Evolutionary conservation across 1,140 invertebrate genomes (phyloP), one percentile per base, ranked within the genome.

Genomic region (Hyposmocoma kahamanoa): DNA sequence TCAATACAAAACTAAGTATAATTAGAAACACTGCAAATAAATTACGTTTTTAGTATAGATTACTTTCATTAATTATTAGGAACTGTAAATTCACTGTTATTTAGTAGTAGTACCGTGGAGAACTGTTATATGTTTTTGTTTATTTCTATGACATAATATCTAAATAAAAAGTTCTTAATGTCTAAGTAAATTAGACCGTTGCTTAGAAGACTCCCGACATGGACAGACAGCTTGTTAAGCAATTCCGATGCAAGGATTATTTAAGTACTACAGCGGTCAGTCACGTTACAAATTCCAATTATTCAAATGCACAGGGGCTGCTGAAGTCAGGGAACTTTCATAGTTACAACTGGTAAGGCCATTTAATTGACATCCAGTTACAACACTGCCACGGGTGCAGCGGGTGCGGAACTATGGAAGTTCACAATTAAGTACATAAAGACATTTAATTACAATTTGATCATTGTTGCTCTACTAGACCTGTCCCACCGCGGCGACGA

Each of bases 361-460:
- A 56, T 58, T 59, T 81, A 84, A 84, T 83, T 84, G 77, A 84
- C 78, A 71, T 62, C 64, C 72, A 67, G 58, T 74, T 57, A 47
- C 51, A 61, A 55, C 51, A 57, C 52, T 49, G 64, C 66, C 54
- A 57, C 52, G 51, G 38, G 54, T 56, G 49, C 59, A 47, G 62
- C 59, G 32, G 20, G 9, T 21, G 38, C 38, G 38, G 22, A 18
- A 36, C 15, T 67, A 74, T 74, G 64, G 70, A 77, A 79, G 72
- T 72, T 59, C 63, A 68, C 50, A 53, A n/a, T 78, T 80, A 78
- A 83, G 76, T 80, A 83, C 75, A 62, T 65, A 64, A 53, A 66
- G 34, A 50, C 56, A 52, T 65, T 68, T 62, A 68, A 66, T 67
- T 62, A 70, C 61, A 67, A 65, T 78, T 73, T 72, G 69, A 73